Percentiles rank a stretch among this genome's conserved stretches.
phyloP scores from a whole-genome alignment of 1,140 invertebrate genomes.

The Drosophila lacteicornis region DNA sequence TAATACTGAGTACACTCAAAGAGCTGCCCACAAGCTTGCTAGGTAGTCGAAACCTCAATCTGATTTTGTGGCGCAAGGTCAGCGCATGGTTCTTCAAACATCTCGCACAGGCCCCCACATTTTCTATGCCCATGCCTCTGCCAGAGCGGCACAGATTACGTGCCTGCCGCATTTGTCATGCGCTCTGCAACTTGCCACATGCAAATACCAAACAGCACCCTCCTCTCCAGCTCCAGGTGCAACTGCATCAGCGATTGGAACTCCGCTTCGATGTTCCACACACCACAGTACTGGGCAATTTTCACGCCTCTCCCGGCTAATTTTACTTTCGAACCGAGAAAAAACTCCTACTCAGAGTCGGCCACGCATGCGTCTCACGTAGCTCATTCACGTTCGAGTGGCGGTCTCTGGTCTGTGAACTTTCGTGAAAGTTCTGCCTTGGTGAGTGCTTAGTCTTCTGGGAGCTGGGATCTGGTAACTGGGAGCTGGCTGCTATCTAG shows the following conservation, averaged over 20 bases:
- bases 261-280: constrained; percentile 27
- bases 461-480: constrained; percentile 3
- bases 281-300: constrained; percentile 20
- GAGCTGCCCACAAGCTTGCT: constrained; percentile 16
- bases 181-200: constrained; percentile 62
- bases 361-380: constrained; percentile 74
- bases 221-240: constrained; percentile 12
- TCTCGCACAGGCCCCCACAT: constrained; percentile 32
- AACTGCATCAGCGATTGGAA: constrained; percentile 18
- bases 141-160: constrained; percentile 71
- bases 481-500: constrained; percentile 7
- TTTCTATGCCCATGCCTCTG: constrained; percentile 32
- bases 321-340: constrained; percentile 64
- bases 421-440: constrained; percentile 75
- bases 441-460: constrained; percentile 64
- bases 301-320: constrained; percentile 56
- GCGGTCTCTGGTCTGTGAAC: constrained; percentile 58
- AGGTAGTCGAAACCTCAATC: constrained; percentile 38
- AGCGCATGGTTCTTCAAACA: constrained; percentile 59
- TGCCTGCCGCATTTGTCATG: constrained; percentile 56
- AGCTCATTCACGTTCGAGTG: constrained; percentile 27
- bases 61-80: constrained; percentile 71
- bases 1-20: constrained; percentile 11
- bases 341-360: constrained; percentile 16
- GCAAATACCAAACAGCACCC: constrained; percentile 34